Percentiles rank a stretch among this genome's conserved stretches.
Conservation (phyloP, 2,797 vertebrate species). For the Margarornis squamiger region DNA sequence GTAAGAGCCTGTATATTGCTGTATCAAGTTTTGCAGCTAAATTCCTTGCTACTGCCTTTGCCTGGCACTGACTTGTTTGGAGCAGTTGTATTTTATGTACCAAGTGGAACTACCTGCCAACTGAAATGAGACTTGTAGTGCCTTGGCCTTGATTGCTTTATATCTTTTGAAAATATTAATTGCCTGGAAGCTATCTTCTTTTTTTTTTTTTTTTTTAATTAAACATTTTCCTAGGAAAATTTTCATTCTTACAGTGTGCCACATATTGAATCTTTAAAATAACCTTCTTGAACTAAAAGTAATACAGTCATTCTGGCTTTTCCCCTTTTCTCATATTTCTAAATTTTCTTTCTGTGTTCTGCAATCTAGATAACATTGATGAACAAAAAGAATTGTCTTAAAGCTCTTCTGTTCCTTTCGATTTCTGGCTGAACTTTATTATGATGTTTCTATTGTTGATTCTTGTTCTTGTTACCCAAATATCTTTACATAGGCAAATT, state of each 20-base stretch:
- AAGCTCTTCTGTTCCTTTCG: not conserved
- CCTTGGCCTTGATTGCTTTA: not conserved
- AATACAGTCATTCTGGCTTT: not conserved
- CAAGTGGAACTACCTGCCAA: not conserved
- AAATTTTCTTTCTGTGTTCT: not conserved
- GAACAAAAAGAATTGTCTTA: not conserved
- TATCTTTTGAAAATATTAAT: conserved; percentile 38
- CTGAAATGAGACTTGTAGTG: not conserved
- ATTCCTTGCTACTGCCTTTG: not conserved
- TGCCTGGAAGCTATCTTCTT: not conserved
- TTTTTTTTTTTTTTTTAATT: conserved; percentile 2
- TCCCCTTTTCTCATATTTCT: not conserved
- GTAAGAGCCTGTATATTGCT: not conserved
- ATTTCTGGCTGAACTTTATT: not conserved
- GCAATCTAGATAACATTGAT: not conserved
- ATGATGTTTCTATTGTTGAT: not conserved
- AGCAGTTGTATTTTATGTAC: not conserved
- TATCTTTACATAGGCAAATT: not conserved
- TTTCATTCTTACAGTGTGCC: not conserved
- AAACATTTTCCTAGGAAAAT: not conserved
- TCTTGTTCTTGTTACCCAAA: not conserved
- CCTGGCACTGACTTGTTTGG: not conserved
- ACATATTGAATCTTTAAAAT: not conserved
- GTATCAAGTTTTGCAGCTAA: not conserved
- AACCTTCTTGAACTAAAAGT: not conserved